Conservation (phyloP, 2,113 vertebrate genomes). For the Chlorodrepanis virens region DNA sequence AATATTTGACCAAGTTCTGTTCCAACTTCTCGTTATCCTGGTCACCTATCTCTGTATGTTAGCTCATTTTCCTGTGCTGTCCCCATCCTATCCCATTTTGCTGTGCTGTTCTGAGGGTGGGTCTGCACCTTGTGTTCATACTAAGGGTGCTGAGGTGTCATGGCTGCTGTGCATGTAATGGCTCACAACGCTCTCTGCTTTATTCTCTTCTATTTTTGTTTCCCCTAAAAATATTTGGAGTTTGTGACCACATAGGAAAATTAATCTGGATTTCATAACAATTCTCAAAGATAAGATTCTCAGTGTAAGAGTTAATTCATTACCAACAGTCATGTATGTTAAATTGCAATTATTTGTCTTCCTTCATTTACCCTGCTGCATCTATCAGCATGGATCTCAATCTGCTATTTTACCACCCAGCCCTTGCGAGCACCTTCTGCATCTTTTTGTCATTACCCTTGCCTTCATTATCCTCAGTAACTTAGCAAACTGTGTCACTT, state of each 20-base stretch:
- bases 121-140: not conserved
- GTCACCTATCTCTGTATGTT: not conserved
- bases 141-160: too few species aligned
- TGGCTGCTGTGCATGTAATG: rapidly evolving
- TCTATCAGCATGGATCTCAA: not conserved
- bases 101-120: not conserved
- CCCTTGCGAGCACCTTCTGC: not conserved
- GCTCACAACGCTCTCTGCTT: not conserved
- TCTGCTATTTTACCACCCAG: not conserved
- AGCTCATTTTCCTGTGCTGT: not conserved
- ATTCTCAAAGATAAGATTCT: not conserved
- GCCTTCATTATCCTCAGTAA: not conserved
- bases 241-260: not conserved
- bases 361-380: not conserved
- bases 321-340: rapidly evolving
- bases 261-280: not conserved
- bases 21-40: not conserved
- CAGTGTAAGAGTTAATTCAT: not conserved
- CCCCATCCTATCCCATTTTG: not conserved
- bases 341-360: not conserved
- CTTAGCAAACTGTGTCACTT: not conserved
- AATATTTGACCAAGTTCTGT: not conserved
- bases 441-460: not conserved
- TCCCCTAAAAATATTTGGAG: not conserved
- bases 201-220: not conserved